Evolutionary conservation across 1,140 invertebrate species (phyloP).

Genomic region (Ephestia elutella): DNA sequence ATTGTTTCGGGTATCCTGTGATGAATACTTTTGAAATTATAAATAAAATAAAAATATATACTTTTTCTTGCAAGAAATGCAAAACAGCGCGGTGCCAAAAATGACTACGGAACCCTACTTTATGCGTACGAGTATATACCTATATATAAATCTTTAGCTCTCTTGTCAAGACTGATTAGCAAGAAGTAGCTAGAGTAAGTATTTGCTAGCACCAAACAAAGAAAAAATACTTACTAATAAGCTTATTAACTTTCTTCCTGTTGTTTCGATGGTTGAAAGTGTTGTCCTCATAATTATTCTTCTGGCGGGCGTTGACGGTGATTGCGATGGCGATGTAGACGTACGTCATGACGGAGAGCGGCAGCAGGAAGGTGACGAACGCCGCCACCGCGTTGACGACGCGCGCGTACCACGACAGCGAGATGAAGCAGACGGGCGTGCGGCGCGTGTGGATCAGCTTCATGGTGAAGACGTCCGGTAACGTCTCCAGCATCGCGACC

Average conservation of each 20-base stretch:
- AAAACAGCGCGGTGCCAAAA: too few relatives aligned
- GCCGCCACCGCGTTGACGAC: constrained; percentile 42
- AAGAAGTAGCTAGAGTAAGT: too few relatives aligned
- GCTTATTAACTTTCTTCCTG: constrained; percentile 52
- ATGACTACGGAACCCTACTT: too few relatives aligned
- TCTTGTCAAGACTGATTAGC: too few relatives aligned
- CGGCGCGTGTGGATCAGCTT: constrained; percentile 33
- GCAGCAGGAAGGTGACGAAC: constrained; percentile 48
- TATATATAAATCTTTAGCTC: too few relatives aligned
- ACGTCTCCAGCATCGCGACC: constrained; percentile 42
- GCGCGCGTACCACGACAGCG: constrained; percentile 37
- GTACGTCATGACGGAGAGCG: constrained; percentile 47
- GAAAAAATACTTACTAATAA: constrained; percentile 45
- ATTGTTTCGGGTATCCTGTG: too few relatives aligned
- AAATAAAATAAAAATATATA: too few relatives aligned
- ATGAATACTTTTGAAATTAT: too few relatives aligned
- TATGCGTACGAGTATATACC: too few relatives aligned
- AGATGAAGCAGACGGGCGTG: constrained; percentile 36
- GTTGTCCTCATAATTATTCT: constrained; percentile 27
- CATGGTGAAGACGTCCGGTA: constrained; percentile 45
- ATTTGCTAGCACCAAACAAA: too few relatives aligned
- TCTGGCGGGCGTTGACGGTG: constrained; percentile 44
- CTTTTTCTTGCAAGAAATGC: too few relatives aligned
- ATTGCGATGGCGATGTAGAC: constrained; percentile 54
- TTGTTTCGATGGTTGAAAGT: constrained; percentile 47